These are phyloP conservation scores for Microcebus griseorufus DNA, from an alignment of 2,113 vertebrate species.

Conservation along the genomic window DNA sequence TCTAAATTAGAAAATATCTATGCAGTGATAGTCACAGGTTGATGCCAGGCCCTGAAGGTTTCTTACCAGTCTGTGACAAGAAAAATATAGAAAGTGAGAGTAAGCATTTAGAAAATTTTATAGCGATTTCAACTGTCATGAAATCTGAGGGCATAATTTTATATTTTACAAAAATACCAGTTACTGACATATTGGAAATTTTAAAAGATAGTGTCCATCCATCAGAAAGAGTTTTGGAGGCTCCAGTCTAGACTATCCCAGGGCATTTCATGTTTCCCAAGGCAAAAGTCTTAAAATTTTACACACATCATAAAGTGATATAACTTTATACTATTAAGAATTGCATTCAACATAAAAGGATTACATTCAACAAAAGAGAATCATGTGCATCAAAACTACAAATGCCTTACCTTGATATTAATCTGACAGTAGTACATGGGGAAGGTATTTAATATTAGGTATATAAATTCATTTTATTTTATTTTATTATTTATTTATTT, in stretches of 20 bases:
- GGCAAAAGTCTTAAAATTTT: neutral
- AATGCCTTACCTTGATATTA: neutral
- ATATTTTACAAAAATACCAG: neutral
- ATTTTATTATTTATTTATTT: too few species aligned
- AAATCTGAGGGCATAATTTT: neutral
- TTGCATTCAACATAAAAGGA: neutral
- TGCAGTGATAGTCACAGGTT: neutral
- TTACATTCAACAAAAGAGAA: neutral
- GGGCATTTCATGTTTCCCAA: neutral
- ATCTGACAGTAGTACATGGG: neutral
- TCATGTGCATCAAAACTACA: neutral
- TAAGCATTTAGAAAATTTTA: slow-evolving; percentile 16
- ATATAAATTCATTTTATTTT: neutral
- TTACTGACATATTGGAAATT: neutral
- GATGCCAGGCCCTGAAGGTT: neutral
- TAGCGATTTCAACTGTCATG: neutral
- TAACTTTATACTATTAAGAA: neutral
- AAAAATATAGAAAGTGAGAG: neutral
- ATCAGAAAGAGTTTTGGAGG: neutral
- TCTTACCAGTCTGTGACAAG: neutral
- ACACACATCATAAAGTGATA: neutral
- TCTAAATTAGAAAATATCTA: neutral
- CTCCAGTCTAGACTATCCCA: neutral
- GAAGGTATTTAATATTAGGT: neutral
- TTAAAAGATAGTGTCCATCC: neutral